Conservation (phyloP, 92 coral and sea anemone genomes). For the Paragorgia papillata region DNA sequence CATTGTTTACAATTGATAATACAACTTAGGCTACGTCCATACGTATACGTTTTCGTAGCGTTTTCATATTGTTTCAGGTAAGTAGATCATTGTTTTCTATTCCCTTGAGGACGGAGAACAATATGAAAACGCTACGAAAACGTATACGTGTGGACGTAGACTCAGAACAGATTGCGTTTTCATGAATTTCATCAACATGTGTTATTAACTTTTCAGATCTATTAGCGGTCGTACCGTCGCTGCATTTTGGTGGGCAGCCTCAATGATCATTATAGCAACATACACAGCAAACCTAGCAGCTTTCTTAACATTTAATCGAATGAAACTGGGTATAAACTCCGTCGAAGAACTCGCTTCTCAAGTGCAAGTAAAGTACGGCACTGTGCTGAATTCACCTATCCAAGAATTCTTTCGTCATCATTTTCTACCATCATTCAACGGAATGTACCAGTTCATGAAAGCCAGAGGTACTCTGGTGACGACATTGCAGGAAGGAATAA, state of each 20-base stretch:
- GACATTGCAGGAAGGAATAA: constrained; percentile 60
- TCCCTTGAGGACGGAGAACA: no score
- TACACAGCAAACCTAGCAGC: constrained; percentile 91
- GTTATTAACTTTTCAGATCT: constrained; percentile 1
- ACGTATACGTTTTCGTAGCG: no score
- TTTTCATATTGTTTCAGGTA: no score
- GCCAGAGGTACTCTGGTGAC: constrained; percentile 65
- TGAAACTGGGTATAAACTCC: constrained; percentile 74
- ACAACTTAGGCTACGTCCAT: no score
- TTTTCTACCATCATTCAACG: constrained; percentile 71
- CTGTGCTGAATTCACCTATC: constrained; percentile 58
- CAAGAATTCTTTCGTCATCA: constrained; percentile 67
- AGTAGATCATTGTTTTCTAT: no score
- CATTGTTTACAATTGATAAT: no score
- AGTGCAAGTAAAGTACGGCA: constrained; percentile 66
- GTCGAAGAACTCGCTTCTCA: constrained; percentile 78
- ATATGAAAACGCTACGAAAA: no score
- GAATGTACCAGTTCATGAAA: constrained; percentile 72
- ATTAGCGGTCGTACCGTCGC: constrained; percentile 73
- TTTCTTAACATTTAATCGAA: constrained; percentile 76
- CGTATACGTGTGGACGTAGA: no score
- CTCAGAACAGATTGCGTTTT: no score
- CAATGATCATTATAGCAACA: constrained; percentile 84
- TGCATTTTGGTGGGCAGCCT: constrained; percentile 89
- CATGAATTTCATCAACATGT: no score